Base-by-base conservation (phyloP, 2,797 vertebrate species). In the Botia almorhae region DNA sequence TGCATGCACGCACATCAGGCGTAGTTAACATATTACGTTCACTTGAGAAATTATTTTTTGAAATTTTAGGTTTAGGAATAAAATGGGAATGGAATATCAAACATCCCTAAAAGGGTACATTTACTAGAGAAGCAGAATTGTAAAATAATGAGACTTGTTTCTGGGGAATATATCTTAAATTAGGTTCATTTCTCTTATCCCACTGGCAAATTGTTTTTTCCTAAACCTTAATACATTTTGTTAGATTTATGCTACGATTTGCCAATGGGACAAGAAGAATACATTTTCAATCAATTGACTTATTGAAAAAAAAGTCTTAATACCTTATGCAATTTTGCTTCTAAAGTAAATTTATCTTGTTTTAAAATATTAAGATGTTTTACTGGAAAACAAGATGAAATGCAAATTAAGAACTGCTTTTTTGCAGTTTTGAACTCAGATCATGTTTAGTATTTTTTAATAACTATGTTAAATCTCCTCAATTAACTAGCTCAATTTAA, bases 1-100 rank as follows among this genome's bases (percentile, higher is more conserved):
- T 43, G 5, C 7, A 43, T 8, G 39, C 39, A 69, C 63, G 76
- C 63, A 76, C 8, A 58, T 60, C 21, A 78, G 19, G 65, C 8
- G 10, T 36, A 39, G 63, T 6, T 53, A 17, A 53, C 16, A 7
- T 17, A 53, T 53, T 17, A n/a, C 17, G 23, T 29, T 23, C 60
- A 29, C 12, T 61, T 12, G 19, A 60, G 23, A 58, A 56, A 11
- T 16, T 13, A 60, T 60, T 12, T 13, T 58, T 4, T 3, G 2
- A 21, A 10, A 26, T 26, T 1, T 60, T 60, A 43, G 39, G 12
- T 14, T 13, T 8, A 13, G 23, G 3, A 60, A 12, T 6, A 26
- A 60, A 60, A 14, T 2, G n/a, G n/a, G n/a, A n/a, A n/a, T n/a
- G n/a, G n/a, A n/a, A n/a, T n/a, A 29, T 2, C 14, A 29, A 61